Evolutionary conservation across 2,888 invertebrate genomes (phyloP).

Genomic region (Deilephila porcellus): DNA sequence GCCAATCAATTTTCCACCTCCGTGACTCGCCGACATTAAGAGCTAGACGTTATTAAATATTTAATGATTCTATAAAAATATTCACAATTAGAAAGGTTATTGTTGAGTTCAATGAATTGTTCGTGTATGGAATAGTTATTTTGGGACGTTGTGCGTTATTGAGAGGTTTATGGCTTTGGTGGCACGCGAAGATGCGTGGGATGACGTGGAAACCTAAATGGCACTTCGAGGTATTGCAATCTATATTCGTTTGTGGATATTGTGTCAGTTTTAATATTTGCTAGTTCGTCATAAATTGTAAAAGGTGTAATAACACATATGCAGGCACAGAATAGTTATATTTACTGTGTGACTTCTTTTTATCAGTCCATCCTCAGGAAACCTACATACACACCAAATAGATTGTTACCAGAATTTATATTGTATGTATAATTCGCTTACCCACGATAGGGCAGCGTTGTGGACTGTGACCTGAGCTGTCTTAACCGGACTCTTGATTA

Average conservation of each 20-base stretch:
- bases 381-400: too few relatives aligned
- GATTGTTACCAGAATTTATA: too few relatives aligned
- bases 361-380: too few relatives aligned
- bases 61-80: constrained; percentile 31
- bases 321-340: too few relatives aligned
- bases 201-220: not conserved
- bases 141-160: constrained; percentile 3
- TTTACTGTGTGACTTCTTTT: too few relatives aligned
- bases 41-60: constrained; percentile 30
- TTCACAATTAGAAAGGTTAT: constrained; percentile 5
- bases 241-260: not conserved
- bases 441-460: too few relatives aligned
- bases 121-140: constrained; percentile 14
- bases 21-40: constrained; percentile 31
- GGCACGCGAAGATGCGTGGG: not conserved
- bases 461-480: too few relatives aligned
- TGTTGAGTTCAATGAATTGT: not conserved
- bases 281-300: too few relatives aligned
- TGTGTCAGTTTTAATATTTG: not conserved
- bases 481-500: too few relatives aligned
- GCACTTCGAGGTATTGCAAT: too few relatives aligned
- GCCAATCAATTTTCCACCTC: constrained; percentile 30
- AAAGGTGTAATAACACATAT: too few relatives aligned
- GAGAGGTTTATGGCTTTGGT: not conserved
- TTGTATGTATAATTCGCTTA: too few relatives aligned